These are phyloP conservation scores for Zaprionus inermis DNA, from an alignment of 1,140 invertebrate species.

Conservation along the genomic window DNA sequence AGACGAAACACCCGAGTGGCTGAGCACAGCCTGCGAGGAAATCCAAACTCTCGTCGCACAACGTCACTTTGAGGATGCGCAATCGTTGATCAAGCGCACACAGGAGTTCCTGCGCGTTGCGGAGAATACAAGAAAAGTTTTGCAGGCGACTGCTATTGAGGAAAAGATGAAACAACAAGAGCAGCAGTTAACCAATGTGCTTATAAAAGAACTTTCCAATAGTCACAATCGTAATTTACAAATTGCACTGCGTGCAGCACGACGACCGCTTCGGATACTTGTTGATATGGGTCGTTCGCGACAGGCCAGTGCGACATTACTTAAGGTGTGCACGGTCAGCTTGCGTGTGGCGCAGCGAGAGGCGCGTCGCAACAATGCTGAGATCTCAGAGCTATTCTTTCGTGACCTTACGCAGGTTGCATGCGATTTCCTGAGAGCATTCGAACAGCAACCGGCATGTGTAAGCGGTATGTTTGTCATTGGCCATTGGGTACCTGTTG, in stretches of 20 bases:
- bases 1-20: constrained; percentile 92
- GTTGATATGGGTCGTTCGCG: constrained; percentile 87
- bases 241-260: constrained; percentile 95
- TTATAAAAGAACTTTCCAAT: constrained; percentile 95
- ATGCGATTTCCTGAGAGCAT: constrained; percentile 80
- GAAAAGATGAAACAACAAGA: constrained; percentile 90
- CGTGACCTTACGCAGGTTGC: constrained; percentile 82
- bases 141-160: constrained; percentile 64
- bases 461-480: constrained; percentile 69
- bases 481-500: background rate
- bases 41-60: constrained; percentile 98
- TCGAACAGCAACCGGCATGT: constrained; percentile 76
- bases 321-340: constrained; percentile 75
- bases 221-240: constrained; percentile 95
- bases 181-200: constrained; percentile 91
- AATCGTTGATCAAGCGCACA: constrained; percentile 92
- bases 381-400: constrained; percentile 82
- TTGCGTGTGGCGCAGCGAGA: constrained; percentile 78
- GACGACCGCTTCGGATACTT: constrained; percentile 92
- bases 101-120: constrained; percentile 86
- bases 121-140: constrained; percentile 50
- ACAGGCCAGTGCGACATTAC: constrained; percentile 69
- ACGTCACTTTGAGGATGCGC: constrained; percentile 97
- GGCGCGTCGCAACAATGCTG: constrained; percentile 78
- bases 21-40: constrained; percentile 96